Conservation (phyloP, 2,888 invertebrate species). For the Cataglyphis albicans region DNA sequence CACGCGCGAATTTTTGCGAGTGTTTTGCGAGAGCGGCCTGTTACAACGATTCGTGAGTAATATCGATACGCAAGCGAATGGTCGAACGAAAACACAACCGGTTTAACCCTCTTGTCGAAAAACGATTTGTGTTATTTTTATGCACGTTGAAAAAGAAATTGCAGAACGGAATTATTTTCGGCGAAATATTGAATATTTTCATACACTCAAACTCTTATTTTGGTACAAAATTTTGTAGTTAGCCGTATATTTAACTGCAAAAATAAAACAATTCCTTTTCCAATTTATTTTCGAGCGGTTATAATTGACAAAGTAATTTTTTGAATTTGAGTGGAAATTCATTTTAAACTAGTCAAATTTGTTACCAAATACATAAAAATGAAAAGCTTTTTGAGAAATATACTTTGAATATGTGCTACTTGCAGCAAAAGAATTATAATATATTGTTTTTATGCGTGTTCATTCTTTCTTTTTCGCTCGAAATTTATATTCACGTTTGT, state of each 20-base stretch:
- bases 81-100: neutral
- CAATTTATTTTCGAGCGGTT: neutral
- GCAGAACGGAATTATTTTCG: neutral
- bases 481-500: neutral
- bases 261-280: neutral
- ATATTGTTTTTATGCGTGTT: neutral
- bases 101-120: constrained; percentile 5
- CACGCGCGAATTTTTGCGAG: constrained; percentile 56
- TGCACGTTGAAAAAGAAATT: neutral
- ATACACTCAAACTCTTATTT: neutral
- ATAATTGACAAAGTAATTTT: neutral
- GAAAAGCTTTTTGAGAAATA: neutral
- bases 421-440: neutral
- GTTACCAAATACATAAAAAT: neutral
- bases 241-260: neutral
- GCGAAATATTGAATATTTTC: neutral
- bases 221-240: neutral
- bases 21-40: constrained; percentile 51
- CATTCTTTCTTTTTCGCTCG: neutral
- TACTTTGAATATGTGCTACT: neutral
- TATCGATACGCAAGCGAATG: constrained; percentile 5
- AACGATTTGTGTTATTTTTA: constrained; percentile 34
- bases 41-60: constrained; percentile 17
- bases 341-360: neutral
- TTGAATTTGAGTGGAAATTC: neutral